Base-by-base conservation (phyloP, 1,140 invertebrate genomes). In the Stegodyphus mimosarum region DNA sequence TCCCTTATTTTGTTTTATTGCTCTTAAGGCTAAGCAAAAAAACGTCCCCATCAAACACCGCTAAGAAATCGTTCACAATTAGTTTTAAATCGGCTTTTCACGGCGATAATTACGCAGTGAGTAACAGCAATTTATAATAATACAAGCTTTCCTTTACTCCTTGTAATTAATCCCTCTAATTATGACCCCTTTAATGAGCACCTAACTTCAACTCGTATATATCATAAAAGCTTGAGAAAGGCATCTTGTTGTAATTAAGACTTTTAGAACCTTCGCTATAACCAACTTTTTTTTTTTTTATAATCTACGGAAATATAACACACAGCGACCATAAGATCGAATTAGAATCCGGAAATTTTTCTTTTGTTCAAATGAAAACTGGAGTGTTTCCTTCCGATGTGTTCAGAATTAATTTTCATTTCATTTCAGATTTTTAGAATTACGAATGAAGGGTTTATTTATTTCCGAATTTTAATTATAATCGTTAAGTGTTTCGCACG, bases 111-210 rank as follows among this genome's bases (percentile, higher is more conserved):
- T 75, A 75, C 73, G 49, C 73, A 48, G 33, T 49, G 63, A 55
- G 55, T 75, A 75, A 75, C 73, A 75, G 73, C 73, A 75, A 75
- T 75, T 75, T 75, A 75, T 75, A 75, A 75, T 75, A 75, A 75
- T 75, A 75, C 73, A 75, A 48, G 73, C 52, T 63, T 60, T 55
- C 49, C 73, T 17, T 75, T 75, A 75, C 55, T 11, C 6, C 48
- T 49, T 48, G 73, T 55, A 75, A 75, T 75, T 75, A 75, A 75
- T 75, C 55, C 73, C 63, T 13, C 55, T 75, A 75, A 75, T 75
- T 75, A 63, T 49, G 17, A 13, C 5, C 13, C 17, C 63, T 64
- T 17, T 13, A 15, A 64, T 15, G 13, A 64, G 63, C 17, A 64
- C 13, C 63, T 33, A 33, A 64, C 63, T 15, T 64, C 13, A 17